These are phyloP conservation scores for Tyrophagus putrescentiae DNA, from an alignment of 1,140 invertebrate genomes.

Conservation along the genomic window DNA sequence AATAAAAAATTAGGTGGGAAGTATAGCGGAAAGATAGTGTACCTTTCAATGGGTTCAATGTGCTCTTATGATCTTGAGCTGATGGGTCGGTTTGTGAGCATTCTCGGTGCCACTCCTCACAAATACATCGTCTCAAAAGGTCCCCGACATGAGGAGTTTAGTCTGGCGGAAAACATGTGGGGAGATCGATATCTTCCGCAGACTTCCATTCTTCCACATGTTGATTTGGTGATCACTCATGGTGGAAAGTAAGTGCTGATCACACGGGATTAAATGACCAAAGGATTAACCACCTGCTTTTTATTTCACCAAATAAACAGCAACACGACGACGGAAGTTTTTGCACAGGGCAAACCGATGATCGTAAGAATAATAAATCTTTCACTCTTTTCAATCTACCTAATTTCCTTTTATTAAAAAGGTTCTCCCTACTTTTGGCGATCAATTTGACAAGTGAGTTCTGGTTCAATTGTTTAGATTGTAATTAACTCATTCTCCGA, in stretches of 20 bases:
- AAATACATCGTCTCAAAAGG: slow-evolving; percentile 2
- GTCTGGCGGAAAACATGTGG: slow-evolving; percentile 22
- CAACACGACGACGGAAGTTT: no score
- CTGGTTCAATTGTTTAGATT: no score
- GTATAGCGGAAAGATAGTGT: slow-evolving; percentile 16
- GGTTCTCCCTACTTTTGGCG: no score
- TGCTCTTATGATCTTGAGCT: slow-evolving; percentile 21
- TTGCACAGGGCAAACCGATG: no score
- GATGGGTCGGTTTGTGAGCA: neutral
- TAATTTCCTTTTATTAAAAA: no score
- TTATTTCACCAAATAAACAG: no score
- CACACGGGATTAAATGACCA: no score
- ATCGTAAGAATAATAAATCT: no score
- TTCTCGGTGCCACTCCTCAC: neutral
- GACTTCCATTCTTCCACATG: neutral
- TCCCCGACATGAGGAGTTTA: neutral
- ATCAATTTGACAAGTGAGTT: no score
- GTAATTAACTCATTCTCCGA: no score
- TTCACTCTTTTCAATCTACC: no score
- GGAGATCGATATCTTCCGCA: slow-evolving; percentile 12
- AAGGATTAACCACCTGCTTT: no score
- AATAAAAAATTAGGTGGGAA: neutral
- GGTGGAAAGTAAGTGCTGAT: slow-evolving; percentile 12
- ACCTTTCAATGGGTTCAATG: slow-evolving; percentile 17
- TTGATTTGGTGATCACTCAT: slow-evolving; percentile 20